Base-by-base conservation (phyloP, 2,113 vertebrate genomes). In the Chelonoidis abingdonii region DNA sequence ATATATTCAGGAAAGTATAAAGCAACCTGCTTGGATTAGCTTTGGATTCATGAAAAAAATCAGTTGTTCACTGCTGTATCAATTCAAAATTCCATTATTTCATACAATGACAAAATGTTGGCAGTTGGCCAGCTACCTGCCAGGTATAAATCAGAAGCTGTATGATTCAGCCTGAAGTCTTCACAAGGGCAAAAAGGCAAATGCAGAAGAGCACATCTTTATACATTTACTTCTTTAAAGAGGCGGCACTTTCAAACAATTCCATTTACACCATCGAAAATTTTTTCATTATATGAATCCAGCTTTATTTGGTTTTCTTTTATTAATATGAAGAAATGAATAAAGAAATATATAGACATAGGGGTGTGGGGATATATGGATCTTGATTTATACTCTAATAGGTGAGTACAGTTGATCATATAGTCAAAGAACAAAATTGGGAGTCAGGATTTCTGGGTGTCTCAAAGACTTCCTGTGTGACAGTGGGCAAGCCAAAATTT, bases 91-190 rank as follows among this genome's bases (percentile, higher is more conserved):
- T 91, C 82, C 50, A 75, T 87, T 80, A 54, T 38, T 12, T 59
- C 5, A 4, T 69, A 62, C 8, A 52, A n/a, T 65, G 35, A 56
- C 5, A 41, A 92, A 50, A 69, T 17, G 29, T 38, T 62, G 17
- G 38, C 89, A 76, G 8, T 50, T 41, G 44, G 13, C 22, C 69
- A 86, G 69, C 14, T 84, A 4, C 69, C 83, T 89, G 17, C 3
- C 80, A 94, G 59, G 54, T 10, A 87, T 44, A 86, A 93, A 95
- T 54, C 81, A 93, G 49, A 91, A 81, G 8, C 1, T 82, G 10
- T 38, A 87, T 90, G 29, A 76, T 82, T 91, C 31, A 72, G 35
- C 49, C 62, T 53, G 84, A 86, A 38, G 31, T 52, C 84, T 41
- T 53, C 62, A n/a, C 31, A n/a, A 38, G 69, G 44, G 8, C 10